Percentiles rank a stretch among this genome's conserved stretches.
Evolutionary conservation across 2,797 vertebrate species (phyloP).

Genomic region (Hippopotamyrus pictus): DNA sequence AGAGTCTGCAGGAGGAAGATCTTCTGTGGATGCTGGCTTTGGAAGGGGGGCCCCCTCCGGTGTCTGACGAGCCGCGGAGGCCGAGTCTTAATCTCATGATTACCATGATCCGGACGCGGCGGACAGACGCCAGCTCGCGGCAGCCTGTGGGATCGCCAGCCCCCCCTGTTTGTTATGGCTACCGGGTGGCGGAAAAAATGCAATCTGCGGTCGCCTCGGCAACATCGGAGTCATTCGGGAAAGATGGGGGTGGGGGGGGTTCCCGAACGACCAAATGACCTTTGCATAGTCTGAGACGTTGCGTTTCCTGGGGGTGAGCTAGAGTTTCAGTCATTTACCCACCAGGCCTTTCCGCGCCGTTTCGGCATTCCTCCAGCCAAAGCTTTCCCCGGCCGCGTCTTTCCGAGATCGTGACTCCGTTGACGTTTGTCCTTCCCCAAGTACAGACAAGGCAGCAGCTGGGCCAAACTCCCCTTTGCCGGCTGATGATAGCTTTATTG

Average conservation of each 20-base stretch:
- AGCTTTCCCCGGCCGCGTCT: background rate
- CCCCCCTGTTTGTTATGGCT: background rate
- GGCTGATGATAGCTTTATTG: background rate
- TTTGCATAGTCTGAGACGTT: background rate
- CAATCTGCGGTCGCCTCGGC: background rate
- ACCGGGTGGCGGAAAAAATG: background rate
- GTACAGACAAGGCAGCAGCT: background rate
- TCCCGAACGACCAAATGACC: background rate
- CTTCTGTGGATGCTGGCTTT: background rate
- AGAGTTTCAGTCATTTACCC: background rate
- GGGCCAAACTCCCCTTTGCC: background rate
- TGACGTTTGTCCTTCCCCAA: background rate
- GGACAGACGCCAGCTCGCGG: background rate
- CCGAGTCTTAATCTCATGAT: background rate
- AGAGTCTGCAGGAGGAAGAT: background rate
- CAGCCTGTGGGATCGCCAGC: background rate
- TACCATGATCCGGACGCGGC: background rate
- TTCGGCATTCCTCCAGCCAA: background rate
- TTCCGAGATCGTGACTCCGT: background rate
- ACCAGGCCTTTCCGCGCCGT: background rate
- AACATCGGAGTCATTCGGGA: background rate
- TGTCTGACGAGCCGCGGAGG: background rate
- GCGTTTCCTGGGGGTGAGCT: background rate
- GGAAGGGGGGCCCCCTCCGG: background rate
- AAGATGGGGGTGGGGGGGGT: background rate